A percentile compares a stretch with the other conserved stretches of the same genome.
Conservation (phyloP, 2,888 invertebrate genomes). For the Cerceris ruficornis region DNA sequence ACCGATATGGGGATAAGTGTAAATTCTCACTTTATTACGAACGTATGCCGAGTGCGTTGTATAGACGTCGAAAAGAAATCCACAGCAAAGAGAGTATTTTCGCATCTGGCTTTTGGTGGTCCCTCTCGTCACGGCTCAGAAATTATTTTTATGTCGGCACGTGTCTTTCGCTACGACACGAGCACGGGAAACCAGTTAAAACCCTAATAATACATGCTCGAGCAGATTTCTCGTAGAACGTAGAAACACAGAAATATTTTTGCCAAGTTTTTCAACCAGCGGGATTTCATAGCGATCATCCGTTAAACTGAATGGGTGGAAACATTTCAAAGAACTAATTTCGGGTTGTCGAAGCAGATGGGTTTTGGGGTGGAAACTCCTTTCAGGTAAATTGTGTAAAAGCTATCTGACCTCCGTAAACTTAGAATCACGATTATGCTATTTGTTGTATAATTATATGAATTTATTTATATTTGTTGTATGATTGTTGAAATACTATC, state of each 20-base stretch:
- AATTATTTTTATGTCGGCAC: slow-evolving; percentile 42
- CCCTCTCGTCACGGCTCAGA: slow-evolving; percentile 2
- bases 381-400: too few species aligned
- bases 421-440: too few species aligned
- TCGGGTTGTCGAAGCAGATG: too few species aligned
- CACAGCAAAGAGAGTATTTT: slow-evolving; percentile 23
- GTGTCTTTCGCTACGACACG: slow-evolving; percentile 13
- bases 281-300: too few species aligned
- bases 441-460: too few species aligned
- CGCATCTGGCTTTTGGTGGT: slow-evolving; percentile 8
- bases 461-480: too few species aligned
- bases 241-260: slow-evolving; percentile 1
- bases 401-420: too few species aligned
- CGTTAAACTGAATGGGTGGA: not conserved
- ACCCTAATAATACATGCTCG: slow-evolving; percentile 24
- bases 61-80: slow-evolving; percentile 3
- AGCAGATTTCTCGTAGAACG: not conserved
- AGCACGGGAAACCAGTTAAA: slow-evolving; percentile 21
- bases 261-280: too few species aligned
- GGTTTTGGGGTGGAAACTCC: too few species aligned
- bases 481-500: too few species aligned
- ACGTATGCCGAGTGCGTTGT: not conserved
- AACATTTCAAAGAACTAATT: slow-evolving; percentile 4
- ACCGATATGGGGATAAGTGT: not conserved
- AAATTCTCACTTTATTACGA: not conserved